phyloP scores from a whole-genome alignment of 2,888 invertebrate species.

The Xiphydria camelus region DNA sequence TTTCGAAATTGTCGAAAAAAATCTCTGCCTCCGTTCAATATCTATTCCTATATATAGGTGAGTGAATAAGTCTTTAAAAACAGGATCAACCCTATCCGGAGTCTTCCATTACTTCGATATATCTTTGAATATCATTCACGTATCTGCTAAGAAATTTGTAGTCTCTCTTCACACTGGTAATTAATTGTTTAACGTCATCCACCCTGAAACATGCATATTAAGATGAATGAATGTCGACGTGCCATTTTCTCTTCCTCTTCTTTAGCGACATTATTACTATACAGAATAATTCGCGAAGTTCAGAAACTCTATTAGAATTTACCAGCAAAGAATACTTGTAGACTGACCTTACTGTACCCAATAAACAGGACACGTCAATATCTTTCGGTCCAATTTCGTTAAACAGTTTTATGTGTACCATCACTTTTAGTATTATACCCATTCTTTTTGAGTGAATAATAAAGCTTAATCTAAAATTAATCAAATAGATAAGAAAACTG shows the following conservation, averaged over 20 bases:
- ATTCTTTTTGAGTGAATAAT: slow-evolving; percentile 29
- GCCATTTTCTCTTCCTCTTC: background rate
- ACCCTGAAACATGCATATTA: slow-evolving; percentile 29
- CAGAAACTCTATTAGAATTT: background rate
- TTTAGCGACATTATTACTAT: background rate
- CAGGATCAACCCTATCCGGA: too few species aligned
- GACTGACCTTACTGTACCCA: slow-evolving; percentile 42
- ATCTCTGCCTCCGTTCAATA: too few species aligned
- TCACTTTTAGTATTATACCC: slow-evolving; percentile 38
- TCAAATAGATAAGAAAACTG: slow-evolving; percentile 7
- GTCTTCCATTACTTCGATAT: slow-evolving; percentile 40
- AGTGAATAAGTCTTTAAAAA: too few species aligned
- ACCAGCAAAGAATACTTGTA: background rate
- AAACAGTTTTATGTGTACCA: slow-evolving; percentile 36
- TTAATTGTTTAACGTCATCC: slow-evolving; percentile 38
- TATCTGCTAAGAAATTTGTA: slow-evolving; percentile 41
- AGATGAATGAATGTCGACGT: background rate
- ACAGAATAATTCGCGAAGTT: background rate
- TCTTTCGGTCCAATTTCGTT: slow-evolving; percentile 34
- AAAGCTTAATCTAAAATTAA: slow-evolving; percentile 39
- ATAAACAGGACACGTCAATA: slow-evolving; percentile 33
- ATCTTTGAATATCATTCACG: slow-evolving; percentile 42
- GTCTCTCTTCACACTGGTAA: slow-evolving; percentile 41
- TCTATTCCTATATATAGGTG: too few species aligned
- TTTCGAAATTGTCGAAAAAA: too few species aligned